Base-by-base conservation (phyloP, 2,888 invertebrate species). In the Druceiella hillmani region DNA sequence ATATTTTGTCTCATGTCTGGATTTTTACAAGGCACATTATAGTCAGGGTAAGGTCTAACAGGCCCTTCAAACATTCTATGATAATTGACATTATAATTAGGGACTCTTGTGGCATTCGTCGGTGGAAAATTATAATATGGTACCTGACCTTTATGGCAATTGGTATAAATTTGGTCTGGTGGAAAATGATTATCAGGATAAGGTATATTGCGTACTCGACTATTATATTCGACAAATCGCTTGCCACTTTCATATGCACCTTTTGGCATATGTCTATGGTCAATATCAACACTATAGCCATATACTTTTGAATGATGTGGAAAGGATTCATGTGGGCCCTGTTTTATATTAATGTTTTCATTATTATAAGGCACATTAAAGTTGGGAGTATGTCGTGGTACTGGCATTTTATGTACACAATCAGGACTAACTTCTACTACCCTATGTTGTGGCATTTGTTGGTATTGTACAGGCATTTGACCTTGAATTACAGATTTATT, bases 221-320 rank as follows among this genome's bases (percentile, higher is more conserved):
- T 67, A 61, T 60, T 63, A 38, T 69, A 64, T 42, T 59, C 43
- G 51, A 61, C 65, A 32, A 62, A 50, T 58, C 67, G 68, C 47
- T 48, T 52, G 43, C 53, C 61, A 25, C 49, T 51, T 44, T 66
- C 64, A 58, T 59, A 64, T 48, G 61, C 55, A 44, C 59, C 50
- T 57, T 68, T 68, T 49, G 61, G 62, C 51, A 57, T 43, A 45
- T 55, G 32, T 54, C 66, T 67, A 30, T 55, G 34, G 38, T 56
- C 43, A 44, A 47, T 50, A 42, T 67, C 66, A 40, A 57, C 43
- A 46, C 58, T 54, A 49, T 62, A 66, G 38, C 59, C 50, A 50
- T 61, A 63, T 40, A 62, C 35, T 53, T 67, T 69, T 44, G 54
- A 63, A 54, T 59, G 67, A 28, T 65, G 46, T 50, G 55, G 55